These are phyloP conservation scores for Antheraea assamensis DNA, from an alignment of 2,888 invertebrate species.

Conservation along the genomic window DNA sequence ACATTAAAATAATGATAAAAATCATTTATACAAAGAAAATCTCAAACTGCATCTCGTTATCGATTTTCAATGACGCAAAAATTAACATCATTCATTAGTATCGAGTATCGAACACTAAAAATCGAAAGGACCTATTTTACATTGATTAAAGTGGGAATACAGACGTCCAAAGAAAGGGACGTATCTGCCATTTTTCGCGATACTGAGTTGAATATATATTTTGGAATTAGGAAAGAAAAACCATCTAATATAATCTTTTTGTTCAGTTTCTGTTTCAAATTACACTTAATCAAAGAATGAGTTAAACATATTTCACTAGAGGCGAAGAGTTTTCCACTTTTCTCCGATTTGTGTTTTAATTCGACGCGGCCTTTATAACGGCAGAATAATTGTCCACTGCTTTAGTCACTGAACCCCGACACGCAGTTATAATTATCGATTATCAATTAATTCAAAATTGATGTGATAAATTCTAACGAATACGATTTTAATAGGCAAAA, in stretches of 20 bases:
- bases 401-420: not conserved
- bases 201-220: too few species aligned
- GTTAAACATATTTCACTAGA: too few species aligned
- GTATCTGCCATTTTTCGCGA: too few species aligned
- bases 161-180: too few species aligned
- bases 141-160: not conserved
- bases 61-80: not conserved
- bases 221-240: too few species aligned
- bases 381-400: not conserved
- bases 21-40: not conserved
- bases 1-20: too few species aligned
- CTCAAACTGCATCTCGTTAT: not conserved
- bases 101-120: not conserved
- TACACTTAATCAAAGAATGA: too few species aligned
- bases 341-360: too few species aligned
- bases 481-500: not conserved
- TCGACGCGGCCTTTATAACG: too few species aligned
- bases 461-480: not conserved
- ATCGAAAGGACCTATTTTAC: not conserved
- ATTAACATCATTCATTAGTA: not conserved
- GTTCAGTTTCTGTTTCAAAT: too few species aligned
- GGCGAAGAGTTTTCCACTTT: too few species aligned
- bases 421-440: not conserved
- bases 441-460: not conserved
- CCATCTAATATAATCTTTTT: too few species aligned